Evolutionary conservation across 2,888 invertebrate species (phyloP).

Genomic region (Lithophane leautieri): DNA sequence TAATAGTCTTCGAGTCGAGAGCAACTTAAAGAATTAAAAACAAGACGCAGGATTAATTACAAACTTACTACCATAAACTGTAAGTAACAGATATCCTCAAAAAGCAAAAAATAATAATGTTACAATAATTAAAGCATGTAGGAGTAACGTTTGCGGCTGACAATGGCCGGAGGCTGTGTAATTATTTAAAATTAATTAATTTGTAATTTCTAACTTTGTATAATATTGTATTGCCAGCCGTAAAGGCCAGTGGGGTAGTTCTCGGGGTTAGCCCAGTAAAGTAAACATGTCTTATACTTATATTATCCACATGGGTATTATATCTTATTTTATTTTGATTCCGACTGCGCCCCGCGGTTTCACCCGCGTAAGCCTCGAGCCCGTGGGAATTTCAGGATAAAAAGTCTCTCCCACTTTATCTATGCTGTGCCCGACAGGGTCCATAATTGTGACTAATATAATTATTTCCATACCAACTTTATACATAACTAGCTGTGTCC

Average conservation of each 20-base stretch:
- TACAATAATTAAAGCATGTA: constrained; percentile 8
- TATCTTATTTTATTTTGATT: no score
- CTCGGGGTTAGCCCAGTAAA: neutral
- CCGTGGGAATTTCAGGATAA: no score
- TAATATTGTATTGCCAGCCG: neutral
- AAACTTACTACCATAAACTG: neutral
- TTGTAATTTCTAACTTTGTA: constrained; percentile 6
- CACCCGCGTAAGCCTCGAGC: no score
- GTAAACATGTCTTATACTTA: neutral
- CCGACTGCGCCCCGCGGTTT: no score
- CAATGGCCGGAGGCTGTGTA: constrained; percentile 27
- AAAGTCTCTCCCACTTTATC: no score
- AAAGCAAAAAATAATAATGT: neutral
- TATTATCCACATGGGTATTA: no score
- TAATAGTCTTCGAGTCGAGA: neutral
- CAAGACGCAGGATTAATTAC: neutral
- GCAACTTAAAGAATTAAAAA: neutral
- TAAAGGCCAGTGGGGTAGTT: neutral
- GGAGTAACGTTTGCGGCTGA: constrained; percentile 10
- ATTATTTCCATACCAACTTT: no score
- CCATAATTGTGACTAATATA: no score
- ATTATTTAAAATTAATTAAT: constrained; percentile 33
- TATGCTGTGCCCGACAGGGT: no score
- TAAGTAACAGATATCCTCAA: neutral
- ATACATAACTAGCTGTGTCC: no score